These are phyloP conservation scores for Phylloscopus collybita DNA, from an alignment of 2,797 vertebrate genomes.

Conservation along the genomic window DNA sequence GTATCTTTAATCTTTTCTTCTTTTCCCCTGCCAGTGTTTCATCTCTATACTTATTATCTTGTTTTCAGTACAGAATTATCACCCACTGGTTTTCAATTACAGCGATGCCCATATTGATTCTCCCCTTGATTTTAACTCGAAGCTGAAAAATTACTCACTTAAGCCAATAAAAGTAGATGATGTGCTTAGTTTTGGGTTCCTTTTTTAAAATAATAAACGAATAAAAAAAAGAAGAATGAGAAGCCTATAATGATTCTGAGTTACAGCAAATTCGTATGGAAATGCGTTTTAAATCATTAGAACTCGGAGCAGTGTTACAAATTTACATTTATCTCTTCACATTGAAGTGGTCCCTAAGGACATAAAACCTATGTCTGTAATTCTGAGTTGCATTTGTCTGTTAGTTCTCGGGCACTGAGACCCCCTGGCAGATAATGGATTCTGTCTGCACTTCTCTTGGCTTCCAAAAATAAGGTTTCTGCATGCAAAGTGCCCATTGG, in stretches of 20 bases:
- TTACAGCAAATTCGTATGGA: slow-evolving; percentile 46
- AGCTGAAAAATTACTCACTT: slow-evolving; percentile 82
- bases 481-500: not conserved
- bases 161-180: slow-evolving; percentile 72
- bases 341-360: not conserved
- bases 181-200: slow-evolving; percentile 59
- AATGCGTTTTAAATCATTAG: slow-evolving; percentile 71
- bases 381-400: slow-evolving; percentile 18
- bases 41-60: slow-evolving; percentile 81
- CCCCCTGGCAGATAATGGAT: slow-evolving; percentile 14
- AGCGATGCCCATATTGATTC: slow-evolving; percentile 80
- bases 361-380: not conserved
- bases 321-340: slow-evolving; percentile 23
- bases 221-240: slow-evolving; percentile 60
- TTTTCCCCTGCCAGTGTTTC: slow-evolving; percentile 70
- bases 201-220: slow-evolving; percentile 53
- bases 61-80: slow-evolving; percentile 79
- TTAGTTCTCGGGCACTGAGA: not conserved
- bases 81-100: slow-evolving; percentile 86
- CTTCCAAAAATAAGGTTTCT: not conserved
- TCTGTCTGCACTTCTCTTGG: not conserved
- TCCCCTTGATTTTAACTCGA: slow-evolving; percentile 77
- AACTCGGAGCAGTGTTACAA: slow-evolving; percentile 44
- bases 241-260: slow-evolving; percentile 54
- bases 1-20: slow-evolving; percentile 78